Evolutionary conservation across 2,888 invertebrate species (phyloP), one percentile per base, ranked within the genome.

Genomic region (Itoplectis maculator): DNA sequence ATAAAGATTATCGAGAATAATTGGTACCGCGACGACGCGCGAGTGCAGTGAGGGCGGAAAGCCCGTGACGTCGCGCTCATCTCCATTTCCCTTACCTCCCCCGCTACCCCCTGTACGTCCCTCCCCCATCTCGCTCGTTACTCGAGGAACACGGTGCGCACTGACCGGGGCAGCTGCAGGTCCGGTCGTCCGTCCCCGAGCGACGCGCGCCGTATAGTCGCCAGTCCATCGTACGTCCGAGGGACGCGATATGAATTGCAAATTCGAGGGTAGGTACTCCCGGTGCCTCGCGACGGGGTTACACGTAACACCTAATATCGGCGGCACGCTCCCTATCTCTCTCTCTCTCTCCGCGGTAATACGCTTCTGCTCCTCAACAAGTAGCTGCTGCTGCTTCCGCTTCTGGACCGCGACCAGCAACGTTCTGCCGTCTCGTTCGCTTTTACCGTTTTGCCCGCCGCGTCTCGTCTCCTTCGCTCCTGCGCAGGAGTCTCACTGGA

Each of bases 181-280:
- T 40, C 56, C 72, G 23, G 40, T 68, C 18, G 61, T 11, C 15
- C 73, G 68, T 61, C 83, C 82, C 81, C 84, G 84, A n/a, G n/a
- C n/a, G n/a, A n/a, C n/a, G 85, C 82, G 83, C 82, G 20, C 51
- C 51, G 20, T 47, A 73, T 78, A 54, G 84, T 83, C 80, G 77
- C 83, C 5, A 79, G 86, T 87, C 87, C 85, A 87, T 87, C 88
- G 87, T 84, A 88, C 87, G 87, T 88, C 86, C 88, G 83, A 85
- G 87, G 87, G 87, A 88, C 88, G 80, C 87, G 88, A 87, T 89
- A 89, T 89, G 88, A 89, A 89, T 89, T 89, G 88, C 88, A 89
- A 89, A 89, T 89, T 80, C 79, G 59, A 81, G 76, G 51, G 81
- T 29, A 29, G 78, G 59, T 72, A 72, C 37, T 74, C 69, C 68